Percentiles rank a stretch among this genome's conserved stretches.
These are phyloP conservation scores for Knipowitschia caucasica DNA, from an alignment of 2,797 vertebrate species.

Conservation along the genomic window DNA sequence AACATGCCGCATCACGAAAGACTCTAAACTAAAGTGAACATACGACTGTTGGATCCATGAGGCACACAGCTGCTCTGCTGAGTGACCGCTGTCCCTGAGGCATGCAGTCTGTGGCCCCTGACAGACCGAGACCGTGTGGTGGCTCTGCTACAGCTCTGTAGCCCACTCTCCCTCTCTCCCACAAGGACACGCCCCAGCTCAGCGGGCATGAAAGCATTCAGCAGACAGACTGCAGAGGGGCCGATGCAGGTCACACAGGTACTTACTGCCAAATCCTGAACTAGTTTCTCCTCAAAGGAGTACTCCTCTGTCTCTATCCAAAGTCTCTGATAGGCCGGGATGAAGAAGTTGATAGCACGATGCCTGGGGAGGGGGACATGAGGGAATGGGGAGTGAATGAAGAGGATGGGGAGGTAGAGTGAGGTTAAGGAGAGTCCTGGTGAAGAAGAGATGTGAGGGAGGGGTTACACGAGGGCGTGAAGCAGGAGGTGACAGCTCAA, in stretches of 20 bases:
- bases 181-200: slow-evolving; percentile 68
- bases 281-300: slow-evolving; percentile 99
- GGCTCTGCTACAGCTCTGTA: slow-evolving; percentile 63
- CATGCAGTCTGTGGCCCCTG: slow-evolving; percentile 79
- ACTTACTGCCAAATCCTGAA: slow-evolving; percentile 99
- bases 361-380: slow-evolving; percentile 88
- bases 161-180: slow-evolving; percentile 55
- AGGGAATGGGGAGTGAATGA: slow-evolving; percentile 75
- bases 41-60: slow-evolving; percentile 70
- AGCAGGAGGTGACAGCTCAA: slow-evolving; percentile 78
- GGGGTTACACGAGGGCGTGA: slow-evolving; percentile 69
- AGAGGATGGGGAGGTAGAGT: slow-evolving; percentile 75
- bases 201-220: slow-evolving; percentile 68
- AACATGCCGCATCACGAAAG: slow-evolving; percentile 78
- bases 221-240: slow-evolving; percentile 68
- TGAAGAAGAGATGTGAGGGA: slow-evolving; percentile 81
- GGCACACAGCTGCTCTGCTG: slow-evolving; percentile 59
- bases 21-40: slow-evolving; percentile 71
- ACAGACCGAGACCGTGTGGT: slow-evolving; percentile 69
- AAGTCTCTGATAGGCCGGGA: slow-evolving; percentile 98
- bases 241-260: slow-evolving; percentile 75
- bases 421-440: slow-evolving; percentile 81
- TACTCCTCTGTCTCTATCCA: slow-evolving; percentile 99
- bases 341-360: slow-evolving; percentile 99
- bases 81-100: slow-evolving; percentile 73